Conservation (phyloP, 2,888 invertebrate genomes). For the Hypomecis punctinalis region DNA sequence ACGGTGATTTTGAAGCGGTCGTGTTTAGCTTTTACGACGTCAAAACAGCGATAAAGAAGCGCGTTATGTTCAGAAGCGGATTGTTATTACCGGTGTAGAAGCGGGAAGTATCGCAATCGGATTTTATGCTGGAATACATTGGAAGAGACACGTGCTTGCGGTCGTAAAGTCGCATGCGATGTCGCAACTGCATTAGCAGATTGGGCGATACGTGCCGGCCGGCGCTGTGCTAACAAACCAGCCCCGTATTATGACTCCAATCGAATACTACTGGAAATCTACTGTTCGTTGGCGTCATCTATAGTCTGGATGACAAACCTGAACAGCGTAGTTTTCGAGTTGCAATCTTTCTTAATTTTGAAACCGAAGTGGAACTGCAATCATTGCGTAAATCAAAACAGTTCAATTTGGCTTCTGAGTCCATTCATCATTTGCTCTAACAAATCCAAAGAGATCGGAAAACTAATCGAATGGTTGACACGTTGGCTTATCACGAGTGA, state of each 20-base stretch:
- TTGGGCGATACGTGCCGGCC: conserved; percentile 53
- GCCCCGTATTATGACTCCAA: too few relatives aligned
- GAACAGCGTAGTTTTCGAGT: too few relatives aligned
- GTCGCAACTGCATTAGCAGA: conserved; percentile 53
- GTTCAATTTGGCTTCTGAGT: neutral
- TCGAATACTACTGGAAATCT: too few relatives aligned
- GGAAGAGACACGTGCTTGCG: conserved; percentile 19
- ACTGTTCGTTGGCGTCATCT: too few relatives aligned
- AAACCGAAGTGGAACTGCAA: too few relatives aligned
- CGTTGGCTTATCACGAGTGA: neutral
- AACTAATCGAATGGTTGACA: too few relatives aligned
- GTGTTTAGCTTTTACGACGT: conserved; percentile 34
- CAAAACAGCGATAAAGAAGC: conserved; percentile 35
- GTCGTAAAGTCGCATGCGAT: conserved; percentile 37
- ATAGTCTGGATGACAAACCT: too few relatives aligned
- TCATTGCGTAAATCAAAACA: too few relatives aligned
- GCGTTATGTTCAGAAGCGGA: conserved; percentile 22
- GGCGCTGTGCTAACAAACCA: conserved; percentile 47
- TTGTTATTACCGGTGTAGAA: conserved; percentile 30
- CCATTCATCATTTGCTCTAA: conserved; percentile 24
- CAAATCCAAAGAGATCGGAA: neutral
- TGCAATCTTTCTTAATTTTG: too few relatives aligned
- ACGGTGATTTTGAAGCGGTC: conserved; percentile 30
- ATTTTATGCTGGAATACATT: conserved; percentile 32
- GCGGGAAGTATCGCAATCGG: conserved; percentile 27